phyloP scores from a whole-genome alignment of 1,140 invertebrate species.

The Trachelipus rathkii region DNA sequence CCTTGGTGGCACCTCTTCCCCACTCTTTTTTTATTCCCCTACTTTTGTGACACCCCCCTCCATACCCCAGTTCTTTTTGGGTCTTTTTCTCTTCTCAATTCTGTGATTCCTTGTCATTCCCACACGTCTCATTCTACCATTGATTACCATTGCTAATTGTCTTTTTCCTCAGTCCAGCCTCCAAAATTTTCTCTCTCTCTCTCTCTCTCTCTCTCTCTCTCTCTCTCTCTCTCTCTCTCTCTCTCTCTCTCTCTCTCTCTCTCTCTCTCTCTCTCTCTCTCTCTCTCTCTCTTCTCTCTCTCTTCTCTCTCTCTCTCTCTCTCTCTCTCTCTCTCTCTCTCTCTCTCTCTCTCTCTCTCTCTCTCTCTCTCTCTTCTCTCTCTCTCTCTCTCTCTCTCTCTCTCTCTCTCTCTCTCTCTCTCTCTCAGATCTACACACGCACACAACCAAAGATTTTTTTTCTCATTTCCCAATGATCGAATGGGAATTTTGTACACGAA shows the following conservation, averaged over 20 bases:
- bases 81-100: background rate
- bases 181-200: background rate
- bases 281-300: no score
- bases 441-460: no score
- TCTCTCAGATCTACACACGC: no score
- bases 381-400: no score
- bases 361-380: no score
- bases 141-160: slow-evolving; percentile 11
- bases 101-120: slow-evolving; percentile 6
- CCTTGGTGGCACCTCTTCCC: background rate
- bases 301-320: no score
- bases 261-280: no score
- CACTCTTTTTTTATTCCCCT: background rate
- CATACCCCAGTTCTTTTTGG: background rate
- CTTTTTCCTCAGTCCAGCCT: slow-evolving; percentile 9
- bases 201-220: background rate
- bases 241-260: background rate
- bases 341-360: no score
- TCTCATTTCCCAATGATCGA: background rate
- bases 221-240: background rate
- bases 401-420: no score
- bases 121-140: slow-evolving; percentile 2
- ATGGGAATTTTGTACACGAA: background rate
- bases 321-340: no score
- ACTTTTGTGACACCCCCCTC: background rate